phyloP scores from a whole-genome alignment of 2,888 invertebrate genomes.

The Drosophila demipolita region DNA sequence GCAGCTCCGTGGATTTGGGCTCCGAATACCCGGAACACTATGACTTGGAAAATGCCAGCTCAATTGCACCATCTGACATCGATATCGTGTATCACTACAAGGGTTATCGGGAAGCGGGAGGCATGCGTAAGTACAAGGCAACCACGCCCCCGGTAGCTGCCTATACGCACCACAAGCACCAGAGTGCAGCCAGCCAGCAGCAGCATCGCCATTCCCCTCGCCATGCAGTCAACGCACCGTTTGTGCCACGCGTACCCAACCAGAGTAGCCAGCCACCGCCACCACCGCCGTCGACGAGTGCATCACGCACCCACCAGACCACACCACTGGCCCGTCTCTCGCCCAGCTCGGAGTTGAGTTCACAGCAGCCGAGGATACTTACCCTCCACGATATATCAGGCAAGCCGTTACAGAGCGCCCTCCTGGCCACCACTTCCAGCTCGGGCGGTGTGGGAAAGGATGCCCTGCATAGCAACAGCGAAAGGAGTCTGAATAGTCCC shows the following conservation, averaged over 20 bases:
- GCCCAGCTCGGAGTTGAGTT: constrained; percentile 96
- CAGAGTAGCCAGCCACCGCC: constrained; percentile 89
- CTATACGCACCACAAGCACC: constrained; percentile 92
- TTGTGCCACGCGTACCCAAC: constrained; percentile 90
- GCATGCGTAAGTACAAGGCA: constrained; percentile 94
- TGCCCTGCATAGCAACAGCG: constrained; percentile 95
- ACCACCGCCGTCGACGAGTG: constrained; percentile 88
- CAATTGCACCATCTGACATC: constrained; percentile 98
- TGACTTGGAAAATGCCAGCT: constrained; percentile 98
- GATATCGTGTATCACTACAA: constrained; percentile 99
- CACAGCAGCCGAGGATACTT: constrained; percentile 96
- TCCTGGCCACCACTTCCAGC: constrained; percentile 95
- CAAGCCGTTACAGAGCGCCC: constrained; percentile 94
- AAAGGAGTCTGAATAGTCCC: constrained; percentile 95
- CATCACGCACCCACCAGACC: constrained; percentile 92
- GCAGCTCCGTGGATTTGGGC: constrained; percentile 90
- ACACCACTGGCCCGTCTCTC: constrained; percentile 95
- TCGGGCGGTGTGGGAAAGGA: constrained; percentile 95
- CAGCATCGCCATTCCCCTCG: constrained; percentile 92
- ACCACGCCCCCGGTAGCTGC: constrained; percentile 92
- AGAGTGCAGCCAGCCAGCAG: constrained; percentile 88
- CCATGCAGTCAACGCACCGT: constrained; percentile 87
- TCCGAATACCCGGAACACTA: constrained; percentile 96
- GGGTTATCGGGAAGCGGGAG: constrained; percentile 94
- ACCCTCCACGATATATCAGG: constrained; percentile 97